A percentile compares a stretch with the other conserved stretches of the same genome.
These are phyloP conservation scores for Dynastes tityus DNA, from an alignment of 2,888 invertebrate genomes.

Conservation along the genomic window DNA sequence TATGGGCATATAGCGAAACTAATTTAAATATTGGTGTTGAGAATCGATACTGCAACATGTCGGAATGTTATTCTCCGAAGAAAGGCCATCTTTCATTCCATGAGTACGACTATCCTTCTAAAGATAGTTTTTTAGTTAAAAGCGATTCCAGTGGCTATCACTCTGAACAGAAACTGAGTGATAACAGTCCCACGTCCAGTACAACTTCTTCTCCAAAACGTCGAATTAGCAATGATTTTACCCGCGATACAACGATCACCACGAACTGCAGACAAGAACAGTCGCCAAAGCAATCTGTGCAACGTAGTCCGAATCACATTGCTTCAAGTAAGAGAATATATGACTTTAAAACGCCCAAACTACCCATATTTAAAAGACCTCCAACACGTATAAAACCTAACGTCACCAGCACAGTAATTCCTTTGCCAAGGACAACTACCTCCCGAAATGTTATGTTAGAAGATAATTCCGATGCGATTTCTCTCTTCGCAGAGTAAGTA, in stretches of 20 bases:
- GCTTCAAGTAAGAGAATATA: not conserved
- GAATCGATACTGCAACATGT: not conserved
- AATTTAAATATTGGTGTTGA: too few species aligned
- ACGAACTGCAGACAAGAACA: not conserved
- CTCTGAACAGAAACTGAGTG: conserved; percentile 30
- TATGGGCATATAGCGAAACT: not conserved
- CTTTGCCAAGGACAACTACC: not conserved
- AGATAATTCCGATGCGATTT: conserved; percentile 35
- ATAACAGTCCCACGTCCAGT: conserved; percentile 18
- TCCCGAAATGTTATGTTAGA: not conserved
- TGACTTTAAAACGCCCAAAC: conserved; percentile 34
- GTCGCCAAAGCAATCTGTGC: not conserved
- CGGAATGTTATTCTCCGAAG: not conserved
- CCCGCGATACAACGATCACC: not conserved
- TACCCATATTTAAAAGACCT: conserved; percentile 17
- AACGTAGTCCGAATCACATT: not conserved
- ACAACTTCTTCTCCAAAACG: conserved; percentile 28
- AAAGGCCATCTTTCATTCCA: not conserved
- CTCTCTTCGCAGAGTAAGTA: conserved; percentile 38
- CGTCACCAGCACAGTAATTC: not conserved
- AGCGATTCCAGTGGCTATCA: conserved; percentile 39
- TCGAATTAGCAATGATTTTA: not conserved
- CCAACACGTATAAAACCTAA: conserved; percentile 13
- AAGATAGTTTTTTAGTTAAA: not conserved
- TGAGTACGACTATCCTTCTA: not conserved